A percentile compares a stretch with the other conserved stretches of the same genome.
Evolutionary conservation across 2,888 invertebrate species (phyloP).

Genomic region (Hetaerina titia): DNA sequence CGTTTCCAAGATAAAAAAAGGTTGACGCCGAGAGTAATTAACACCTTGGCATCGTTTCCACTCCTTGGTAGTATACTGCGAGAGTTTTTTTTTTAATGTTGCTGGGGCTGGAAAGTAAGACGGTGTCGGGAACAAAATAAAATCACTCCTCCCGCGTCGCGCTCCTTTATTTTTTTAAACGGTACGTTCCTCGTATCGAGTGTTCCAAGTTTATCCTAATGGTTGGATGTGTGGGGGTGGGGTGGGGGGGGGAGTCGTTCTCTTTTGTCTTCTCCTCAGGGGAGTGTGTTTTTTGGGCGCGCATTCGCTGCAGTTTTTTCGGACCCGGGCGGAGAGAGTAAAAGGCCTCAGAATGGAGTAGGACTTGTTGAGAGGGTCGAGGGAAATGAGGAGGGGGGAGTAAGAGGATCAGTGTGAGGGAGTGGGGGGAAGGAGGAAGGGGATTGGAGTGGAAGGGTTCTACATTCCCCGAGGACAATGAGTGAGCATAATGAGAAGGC

Average conservation of each 20-base stretch:
- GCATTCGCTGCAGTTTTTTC: not conserved
- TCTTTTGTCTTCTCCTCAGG: not conserved
- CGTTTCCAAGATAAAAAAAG: not conserved
- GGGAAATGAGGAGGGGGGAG: not conserved
- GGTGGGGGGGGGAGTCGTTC: not conserved
- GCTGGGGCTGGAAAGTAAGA: no score
- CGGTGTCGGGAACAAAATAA: no score
- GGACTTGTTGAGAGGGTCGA: not conserved
- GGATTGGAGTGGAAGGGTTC: not conserved
- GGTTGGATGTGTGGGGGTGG: not conserved
- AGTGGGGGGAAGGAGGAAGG: not conserved
- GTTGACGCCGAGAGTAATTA: not conserved
- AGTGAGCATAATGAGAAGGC: slow-evolving; percentile 32
- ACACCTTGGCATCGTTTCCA: not conserved
- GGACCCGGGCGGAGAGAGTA: not conserved
- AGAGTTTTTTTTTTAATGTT: no score
- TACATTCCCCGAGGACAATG: slow-evolving; percentile 6
- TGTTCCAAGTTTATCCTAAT: not conserved
- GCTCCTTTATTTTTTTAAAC: not conserved
- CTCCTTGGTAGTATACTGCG: not conserved
- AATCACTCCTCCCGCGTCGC: not conserved
- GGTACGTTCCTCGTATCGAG: not conserved
- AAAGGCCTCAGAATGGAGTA: not conserved
- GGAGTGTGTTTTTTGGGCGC: not conserved
- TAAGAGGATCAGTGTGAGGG: not conserved